Percentiles rank a stretch among this genome's conserved stretches.
Conservation (phyloP, 1,140 invertebrate species). For the Grapholita molesta region DNA sequence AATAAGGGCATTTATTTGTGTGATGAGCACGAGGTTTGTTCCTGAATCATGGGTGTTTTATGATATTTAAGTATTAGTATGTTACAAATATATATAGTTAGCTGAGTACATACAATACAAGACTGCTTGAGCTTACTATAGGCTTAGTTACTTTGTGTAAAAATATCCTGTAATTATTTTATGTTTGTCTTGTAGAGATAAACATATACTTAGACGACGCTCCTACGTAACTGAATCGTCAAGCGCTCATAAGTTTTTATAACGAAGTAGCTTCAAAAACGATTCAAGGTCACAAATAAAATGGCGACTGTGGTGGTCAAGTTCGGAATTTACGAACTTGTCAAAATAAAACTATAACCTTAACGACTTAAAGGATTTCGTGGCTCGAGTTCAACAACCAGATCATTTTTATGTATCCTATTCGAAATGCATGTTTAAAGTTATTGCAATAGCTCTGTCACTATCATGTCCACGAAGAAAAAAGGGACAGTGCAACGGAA, state of each 20-base stretch:
- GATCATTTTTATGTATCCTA: neutral
- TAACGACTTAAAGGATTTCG: neutral
- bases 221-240: too few relatives aligned
- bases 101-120: too few relatives aligned
- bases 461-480: neutral
- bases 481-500: neutral
- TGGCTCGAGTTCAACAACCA: neutral
- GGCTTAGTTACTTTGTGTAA: too few relatives aligned
- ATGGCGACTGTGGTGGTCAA: neutral
- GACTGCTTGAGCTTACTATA: too few relatives aligned
- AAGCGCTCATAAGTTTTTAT: neutral
- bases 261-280: neutral
- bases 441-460: neutral
- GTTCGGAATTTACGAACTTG: neutral
- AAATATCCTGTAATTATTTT: too few relatives aligned
- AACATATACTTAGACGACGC: too few relatives aligned
- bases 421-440: neutral
- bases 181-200: too few relatives aligned
- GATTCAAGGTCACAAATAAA: neutral
- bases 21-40: too few relatives aligned
- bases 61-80: too few relatives aligned
- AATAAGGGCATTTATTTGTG: too few relatives aligned
- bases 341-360: neutral
- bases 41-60: too few relatives aligned
- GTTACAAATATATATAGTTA: too few relatives aligned